Conservation (phyloP, 2,888 invertebrate species). For the Lycocerus yunnanus region DNA sequence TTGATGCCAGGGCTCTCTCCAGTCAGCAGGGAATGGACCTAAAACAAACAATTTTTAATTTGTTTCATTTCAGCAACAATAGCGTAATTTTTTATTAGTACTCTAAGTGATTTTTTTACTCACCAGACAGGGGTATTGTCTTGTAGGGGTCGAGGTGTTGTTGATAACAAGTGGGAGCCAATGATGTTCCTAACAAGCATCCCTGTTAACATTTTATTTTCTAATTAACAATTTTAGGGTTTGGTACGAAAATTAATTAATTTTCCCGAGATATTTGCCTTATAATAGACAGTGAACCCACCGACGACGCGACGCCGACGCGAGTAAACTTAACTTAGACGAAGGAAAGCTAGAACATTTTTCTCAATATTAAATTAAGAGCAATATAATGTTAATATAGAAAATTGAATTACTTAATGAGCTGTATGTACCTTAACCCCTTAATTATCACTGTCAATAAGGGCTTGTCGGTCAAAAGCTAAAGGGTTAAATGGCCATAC, state of each 20-base stretch:
- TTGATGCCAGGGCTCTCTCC: slow-evolving; percentile 57
- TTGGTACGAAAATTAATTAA: not conserved
- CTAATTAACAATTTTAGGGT: not conserved
- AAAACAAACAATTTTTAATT: slow-evolving; percentile 40
- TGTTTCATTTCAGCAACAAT: not conserved
- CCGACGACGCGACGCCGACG: not conserved
- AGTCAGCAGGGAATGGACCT: slow-evolving; percentile 54
- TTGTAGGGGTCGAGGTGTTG: slow-evolving; percentile 51
- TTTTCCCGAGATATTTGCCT: not conserved
- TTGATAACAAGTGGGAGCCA: slow-evolving; percentile 43
- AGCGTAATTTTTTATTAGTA: not conserved
- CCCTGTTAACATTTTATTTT: slow-evolving; percentile 35
- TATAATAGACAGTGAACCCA: not conserved
- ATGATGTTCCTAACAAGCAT: slow-evolving; percentile 40
- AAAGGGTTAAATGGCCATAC: not conserved
- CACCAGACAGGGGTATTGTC: slow-evolving; percentile 44
- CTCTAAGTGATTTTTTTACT: slow-evolving; percentile 32
- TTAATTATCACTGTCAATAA: slow-evolving; percentile 10
- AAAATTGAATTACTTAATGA: not conserved
- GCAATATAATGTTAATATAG: not conserved
- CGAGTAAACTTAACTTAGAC: not conserved
- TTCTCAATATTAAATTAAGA: not conserved
- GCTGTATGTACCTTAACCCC: not conserved
- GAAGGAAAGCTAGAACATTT: not conserved
- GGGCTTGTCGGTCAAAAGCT: slow-evolving; percentile 4